A percentile compares a stretch with the other conserved stretches of the same genome.
These are phyloP conservation scores for Petroica traversi DNA, from an alignment of 2,113 vertebrate species.

Conservation along the genomic window DNA sequence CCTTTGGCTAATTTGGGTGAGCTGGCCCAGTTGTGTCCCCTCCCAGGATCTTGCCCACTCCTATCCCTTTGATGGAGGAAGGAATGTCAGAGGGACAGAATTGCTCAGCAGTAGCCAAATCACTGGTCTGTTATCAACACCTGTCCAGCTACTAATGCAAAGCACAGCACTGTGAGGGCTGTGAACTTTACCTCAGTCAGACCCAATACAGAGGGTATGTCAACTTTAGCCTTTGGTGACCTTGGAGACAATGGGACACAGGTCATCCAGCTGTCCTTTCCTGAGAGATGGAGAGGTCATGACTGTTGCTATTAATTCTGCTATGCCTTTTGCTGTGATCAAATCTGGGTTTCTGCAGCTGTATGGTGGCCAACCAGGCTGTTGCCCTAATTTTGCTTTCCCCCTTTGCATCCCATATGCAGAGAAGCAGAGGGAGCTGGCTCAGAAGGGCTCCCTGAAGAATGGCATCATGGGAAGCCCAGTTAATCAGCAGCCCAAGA, in stretches of 20 bases:
- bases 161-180: background rate
- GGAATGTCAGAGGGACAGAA: background rate
- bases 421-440: conserved; percentile 95
- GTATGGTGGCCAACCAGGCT: background rate
- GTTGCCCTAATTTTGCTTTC: conserved; percentile 10
- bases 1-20: too few relatives aligned
- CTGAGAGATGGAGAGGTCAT: background rate
- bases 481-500: conserved; percentile 97
- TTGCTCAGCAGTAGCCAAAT: background rate
- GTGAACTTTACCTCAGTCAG: background rate
- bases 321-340: background rate
- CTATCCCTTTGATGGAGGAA: background rate
- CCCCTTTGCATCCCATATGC: conserved; percentile 55
- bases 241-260: background rate
- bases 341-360: background rate
- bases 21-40: background rate
- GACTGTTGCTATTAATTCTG: background rate
- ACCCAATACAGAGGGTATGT: background rate
- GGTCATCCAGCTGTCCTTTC: background rate
- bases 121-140: background rate
- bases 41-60: background rate
- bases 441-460: conserved; percentile 91
- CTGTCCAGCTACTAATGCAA: background rate
- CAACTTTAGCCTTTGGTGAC: background rate
- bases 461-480: conserved; percentile 88